Percentiles rank a stretch among this genome's conserved stretches.
These are phyloP conservation scores for Lamproptera curius DNA, from an alignment of 2,888 invertebrate species.

Conservation along the genomic window DNA sequence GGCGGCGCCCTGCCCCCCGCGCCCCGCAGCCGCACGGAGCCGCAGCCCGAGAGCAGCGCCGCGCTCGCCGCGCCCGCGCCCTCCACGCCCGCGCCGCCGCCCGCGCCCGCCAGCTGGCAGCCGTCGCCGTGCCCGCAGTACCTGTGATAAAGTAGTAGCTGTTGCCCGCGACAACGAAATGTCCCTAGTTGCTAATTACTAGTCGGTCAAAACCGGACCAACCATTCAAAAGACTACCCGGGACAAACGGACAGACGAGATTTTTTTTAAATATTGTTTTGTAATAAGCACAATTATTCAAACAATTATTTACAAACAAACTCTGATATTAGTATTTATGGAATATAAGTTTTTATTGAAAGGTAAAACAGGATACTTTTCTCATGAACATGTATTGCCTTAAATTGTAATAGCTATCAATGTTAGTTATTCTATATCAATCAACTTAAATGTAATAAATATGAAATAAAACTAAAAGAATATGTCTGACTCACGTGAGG, in stretches of 20 bases:
- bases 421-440: no score
- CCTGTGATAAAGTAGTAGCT: conserved; percentile 46
- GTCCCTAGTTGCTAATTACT: neutral
- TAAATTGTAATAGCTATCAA: no score
- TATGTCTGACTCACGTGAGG: no score
- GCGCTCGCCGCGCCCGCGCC: conserved; percentile 67
- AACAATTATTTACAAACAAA: neutral
- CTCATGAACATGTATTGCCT: no score
- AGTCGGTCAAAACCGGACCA: no score
- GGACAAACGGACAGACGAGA: no score
- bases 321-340: neutral
- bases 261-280: neutral
- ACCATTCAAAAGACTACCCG: no score
- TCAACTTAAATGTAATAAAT: no score
- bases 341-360: no score
- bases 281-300: neutral
- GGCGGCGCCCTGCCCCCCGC: conserved; percentile 71
- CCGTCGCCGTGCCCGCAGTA: conserved; percentile 90
- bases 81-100: conserved; percentile 50
- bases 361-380: no score
- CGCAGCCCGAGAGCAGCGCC: conserved; percentile 84
- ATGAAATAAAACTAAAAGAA: no score
- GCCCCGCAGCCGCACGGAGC: conserved; percentile 77
- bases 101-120: conserved; percentile 74
- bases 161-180: neutral